Evolutionary conservation across 2,113 vertebrate genomes (phyloP), one percentile per base, ranked within the genome.

Genomic region (Aleadryas rufinucha): DNA sequence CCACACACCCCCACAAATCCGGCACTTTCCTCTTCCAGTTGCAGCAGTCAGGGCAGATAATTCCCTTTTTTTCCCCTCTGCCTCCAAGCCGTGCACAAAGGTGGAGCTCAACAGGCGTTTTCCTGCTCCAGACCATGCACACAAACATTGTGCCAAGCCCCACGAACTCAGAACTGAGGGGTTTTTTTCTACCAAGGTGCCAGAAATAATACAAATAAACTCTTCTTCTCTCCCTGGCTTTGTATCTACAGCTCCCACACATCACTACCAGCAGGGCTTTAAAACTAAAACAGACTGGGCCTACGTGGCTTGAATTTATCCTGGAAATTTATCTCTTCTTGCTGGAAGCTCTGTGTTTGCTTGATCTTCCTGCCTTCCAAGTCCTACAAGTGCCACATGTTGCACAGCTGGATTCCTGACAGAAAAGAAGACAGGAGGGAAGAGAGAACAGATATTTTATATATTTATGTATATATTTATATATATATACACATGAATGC

Each of bases 281-380:
- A 92, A 87, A 93, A 82, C 71, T 65, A 75, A 81, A 95, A 78
- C 83, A 95, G 89, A 45, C 79, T 31, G n/a, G 80, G 52, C 24
- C 59, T 70, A 68, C 63, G 65, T 93, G 86, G 89, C 65, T 89
- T 24, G 84, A 92, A 91, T 96, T 92, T 93, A 77, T 78, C 23
- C 61, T 84, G 85, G 72, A 61, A 63, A 95, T 87, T 65, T 94
- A 83, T 96, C 93, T 95, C 92, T 77, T 41, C 95, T 93, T 41
- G 81, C 84, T 95, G 95, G 92, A 95, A 95, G 95, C 93, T 94
- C 91, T 83, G 65, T 78, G 83, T 91, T 92, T 92, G 81, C 89
- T 96, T 89, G 87, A 94, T 95, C 95, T 95, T 93, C 84, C 71
- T 79, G 91, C 70, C 87, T 93, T 86, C 82, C 81, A 85, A 90